These are phyloP conservation scores for Acipenser ruthenus DNA, from an alignment of 2,797 vertebrate species.

Conservation along the genomic window DNA sequence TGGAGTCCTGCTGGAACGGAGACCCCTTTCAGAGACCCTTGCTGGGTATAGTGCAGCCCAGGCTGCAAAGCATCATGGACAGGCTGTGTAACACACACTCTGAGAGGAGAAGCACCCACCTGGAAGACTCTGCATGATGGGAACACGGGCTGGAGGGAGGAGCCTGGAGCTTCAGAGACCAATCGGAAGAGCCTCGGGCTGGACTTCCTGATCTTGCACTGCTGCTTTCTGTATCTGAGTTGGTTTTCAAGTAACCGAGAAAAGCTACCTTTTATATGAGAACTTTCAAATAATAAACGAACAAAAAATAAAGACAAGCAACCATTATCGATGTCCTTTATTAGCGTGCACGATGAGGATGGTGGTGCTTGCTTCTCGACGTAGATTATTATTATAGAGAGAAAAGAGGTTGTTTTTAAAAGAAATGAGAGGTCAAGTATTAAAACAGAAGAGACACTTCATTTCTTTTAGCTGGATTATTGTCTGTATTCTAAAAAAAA, in stretches of 20 bases:
- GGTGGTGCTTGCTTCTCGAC: constrained; percentile 47
- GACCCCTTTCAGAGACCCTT: constrained; percentile 85
- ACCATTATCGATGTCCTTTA: constrained; percentile 35
- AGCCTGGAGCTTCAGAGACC: constrained; percentile 1
- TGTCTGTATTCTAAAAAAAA: constrained; percentile 43
- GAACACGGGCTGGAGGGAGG: constrained; percentile 1
- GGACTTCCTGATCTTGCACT: constrained; percentile 4
- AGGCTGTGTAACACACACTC: constrained; percentile 69
- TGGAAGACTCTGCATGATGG: constrained; percentile 86
- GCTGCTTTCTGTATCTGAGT: constrained; percentile 19
- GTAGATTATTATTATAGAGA: constrained; percentile 50
- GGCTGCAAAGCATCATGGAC: constrained; percentile 84
- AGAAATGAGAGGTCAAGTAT: constrained; percentile 46
- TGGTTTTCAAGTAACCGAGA: constrained; percentile 36
- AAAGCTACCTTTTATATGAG: constrained; percentile 48
- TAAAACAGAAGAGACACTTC: constrained; percentile 37
- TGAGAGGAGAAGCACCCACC: constrained; percentile 57
- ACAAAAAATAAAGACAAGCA: constrained; percentile 38
- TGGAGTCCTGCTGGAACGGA: constrained; percentile 95
- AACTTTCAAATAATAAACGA: constrained; percentile 29
- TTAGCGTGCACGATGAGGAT: constrained; percentile 45
- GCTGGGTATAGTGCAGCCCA: constrained; percentile 89
- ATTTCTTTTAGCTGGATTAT: constrained; percentile 54
- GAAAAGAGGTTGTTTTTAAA: constrained; percentile 50
- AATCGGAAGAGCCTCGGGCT: constrained; percentile 12